phyloP scores from a whole-genome alignment of 2,797 vertebrate genomes.

The Chelon auratus region DNA sequence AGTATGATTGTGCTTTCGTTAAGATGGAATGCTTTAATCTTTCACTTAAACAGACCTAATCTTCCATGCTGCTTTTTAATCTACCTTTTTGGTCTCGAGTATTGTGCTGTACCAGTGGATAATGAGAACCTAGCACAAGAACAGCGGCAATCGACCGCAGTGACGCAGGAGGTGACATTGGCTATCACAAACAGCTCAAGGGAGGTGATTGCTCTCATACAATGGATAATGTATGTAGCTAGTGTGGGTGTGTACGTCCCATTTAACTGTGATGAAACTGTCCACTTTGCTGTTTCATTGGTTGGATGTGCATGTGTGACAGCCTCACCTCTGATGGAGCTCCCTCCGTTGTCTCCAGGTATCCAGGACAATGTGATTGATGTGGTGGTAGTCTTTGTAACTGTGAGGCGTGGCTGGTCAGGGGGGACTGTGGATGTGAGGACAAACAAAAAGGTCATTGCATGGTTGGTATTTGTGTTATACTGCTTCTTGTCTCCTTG shows the following conservation, averaged over 20 bases:
- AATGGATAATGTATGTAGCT: conserved; percentile 3
- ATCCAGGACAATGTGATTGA: conserved; percentile 99
- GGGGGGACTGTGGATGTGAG: conserved; percentile 89
- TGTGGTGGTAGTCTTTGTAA: conserved; percentile 98
- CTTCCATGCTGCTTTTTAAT: conserved; percentile 73
- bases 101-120: conserved; percentile 43
- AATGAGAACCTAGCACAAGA: conserved; percentile 52
- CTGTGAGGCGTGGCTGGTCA: conserved; percentile 97
- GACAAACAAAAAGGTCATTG: conserved; percentile 32
- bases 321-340: conserved; percentile 94
- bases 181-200: conserved; percentile 17
- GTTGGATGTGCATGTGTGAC: neutral
- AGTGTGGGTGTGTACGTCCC: neutral
- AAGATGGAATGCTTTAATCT: conserved; percentile 79
- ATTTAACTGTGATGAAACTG: conserved; percentile 4
- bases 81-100: conserved; percentile 46
- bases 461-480: conserved; percentile 7
- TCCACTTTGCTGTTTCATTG: conserved; percentile 7
- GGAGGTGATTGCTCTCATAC: conserved; percentile 24
- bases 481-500: neutral
- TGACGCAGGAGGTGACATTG: conserved; percentile 32
- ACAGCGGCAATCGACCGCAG: conserved; percentile 19
- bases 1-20: conserved; percentile 60
- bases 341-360: conserved; percentile 98
- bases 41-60: conserved; percentile 71